Evolutionary conservation across 1,140 invertebrate species (phyloP).

Genomic region (Eciton burchellii): DNA sequence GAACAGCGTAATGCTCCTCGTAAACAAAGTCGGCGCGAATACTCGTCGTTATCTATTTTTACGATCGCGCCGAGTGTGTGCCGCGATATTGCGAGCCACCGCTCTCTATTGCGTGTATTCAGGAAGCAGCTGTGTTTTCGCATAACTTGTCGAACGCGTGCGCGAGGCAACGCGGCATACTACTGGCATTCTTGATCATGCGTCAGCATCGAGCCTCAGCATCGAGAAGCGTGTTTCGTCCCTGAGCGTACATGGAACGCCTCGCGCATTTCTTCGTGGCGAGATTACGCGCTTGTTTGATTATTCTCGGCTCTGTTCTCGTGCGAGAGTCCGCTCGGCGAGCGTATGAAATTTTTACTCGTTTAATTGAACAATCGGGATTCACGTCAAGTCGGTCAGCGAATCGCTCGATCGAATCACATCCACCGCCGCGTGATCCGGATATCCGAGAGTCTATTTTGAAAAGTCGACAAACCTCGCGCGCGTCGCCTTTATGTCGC

Average conservation of each 20-base stretch:
- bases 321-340: no score
- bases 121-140: constrained; percentile 53
- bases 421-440: no score
- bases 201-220: constrained; percentile 68
- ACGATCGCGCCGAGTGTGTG: not conserved
- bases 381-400: no score
- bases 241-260: not conserved
- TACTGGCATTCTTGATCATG: constrained; percentile 66
- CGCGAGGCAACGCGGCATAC: constrained; percentile 49
- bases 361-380: no score
- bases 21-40: constrained; percentile 40
- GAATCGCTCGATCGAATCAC: no score
- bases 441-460: no score
- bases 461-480: no score
- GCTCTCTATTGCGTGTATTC: constrained; percentile 25
- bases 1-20: constrained; percentile 3
- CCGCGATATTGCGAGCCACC: constrained; percentile 21
- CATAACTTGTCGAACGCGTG: constrained; percentile 60
- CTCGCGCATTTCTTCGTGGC: not conserved
- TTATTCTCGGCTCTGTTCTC: constrained; percentile 1
- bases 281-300: not conserved
- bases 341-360: no score
- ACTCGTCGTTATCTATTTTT: constrained; percentile 47
- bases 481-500: no score
- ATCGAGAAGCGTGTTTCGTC: constrained; percentile 22